Percentiles rank a stretch among this genome's conserved stretches.
Conservation (phyloP, 2,113 vertebrate species). For the Athene noctua region DNA sequence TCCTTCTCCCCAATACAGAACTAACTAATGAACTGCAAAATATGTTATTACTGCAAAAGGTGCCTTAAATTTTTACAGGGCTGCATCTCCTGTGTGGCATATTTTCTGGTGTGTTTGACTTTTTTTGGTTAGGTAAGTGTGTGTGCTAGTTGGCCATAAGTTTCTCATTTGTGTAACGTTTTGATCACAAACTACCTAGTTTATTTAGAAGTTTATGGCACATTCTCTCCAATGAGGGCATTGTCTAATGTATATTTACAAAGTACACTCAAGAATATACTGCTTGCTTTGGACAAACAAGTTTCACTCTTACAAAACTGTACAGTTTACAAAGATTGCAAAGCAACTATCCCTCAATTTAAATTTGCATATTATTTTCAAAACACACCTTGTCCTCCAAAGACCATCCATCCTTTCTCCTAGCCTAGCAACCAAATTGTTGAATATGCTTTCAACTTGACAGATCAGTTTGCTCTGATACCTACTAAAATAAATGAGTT, state of each 20-base stretch:
- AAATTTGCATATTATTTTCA: neutral
- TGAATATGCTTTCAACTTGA: neutral
- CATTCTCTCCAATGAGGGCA: neutral
- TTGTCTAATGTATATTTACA: neutral
- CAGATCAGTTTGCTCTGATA: neutral
- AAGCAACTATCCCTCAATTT: neutral
- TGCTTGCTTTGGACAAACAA: neutral
- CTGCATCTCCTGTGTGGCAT: neutral
- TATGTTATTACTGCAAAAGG: neutral
- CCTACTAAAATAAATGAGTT: neutral
- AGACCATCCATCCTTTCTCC: neutral
- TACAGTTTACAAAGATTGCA: neutral
- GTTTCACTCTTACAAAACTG: neutral
- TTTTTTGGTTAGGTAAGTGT: neutral
- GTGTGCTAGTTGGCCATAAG: neutral
- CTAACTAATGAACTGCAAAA: neutral
- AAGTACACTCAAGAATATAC: neutral
- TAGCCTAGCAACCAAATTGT: neutral
- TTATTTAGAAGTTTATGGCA: neutral
- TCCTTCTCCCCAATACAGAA: neutral
- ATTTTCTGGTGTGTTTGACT: neutral
- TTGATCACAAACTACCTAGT: neutral
- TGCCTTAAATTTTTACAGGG: neutral
- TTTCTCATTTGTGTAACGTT: neutral
- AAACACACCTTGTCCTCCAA: neutral